phyloP scores from a whole-genome alignment of 1,140 invertebrate genomes.

The Cotesia typhae region DNA sequence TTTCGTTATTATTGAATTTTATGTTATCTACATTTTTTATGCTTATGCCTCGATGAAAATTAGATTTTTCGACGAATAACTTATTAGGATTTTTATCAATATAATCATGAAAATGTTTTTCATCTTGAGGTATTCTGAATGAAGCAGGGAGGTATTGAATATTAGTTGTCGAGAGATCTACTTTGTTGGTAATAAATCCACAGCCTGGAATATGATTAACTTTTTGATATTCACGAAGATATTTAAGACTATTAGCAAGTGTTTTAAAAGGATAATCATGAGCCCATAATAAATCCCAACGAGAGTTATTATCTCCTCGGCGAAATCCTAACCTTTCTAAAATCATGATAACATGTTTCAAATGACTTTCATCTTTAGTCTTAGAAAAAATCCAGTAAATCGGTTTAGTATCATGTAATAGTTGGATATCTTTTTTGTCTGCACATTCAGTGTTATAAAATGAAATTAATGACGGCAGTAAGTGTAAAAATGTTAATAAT shows the following conservation, averaged over 20 bases:
- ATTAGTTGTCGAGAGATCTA: slow-evolving; percentile 83
- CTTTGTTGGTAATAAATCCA: slow-evolving; percentile 95
- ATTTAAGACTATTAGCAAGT: slow-evolving; percentile 69
- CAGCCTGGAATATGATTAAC: slow-evolving; percentile 96
- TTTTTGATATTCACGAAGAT: slow-evolving; percentile 77
- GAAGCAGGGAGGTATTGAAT: slow-evolving; percentile 81
- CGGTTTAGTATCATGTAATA: slow-evolving; percentile 38
- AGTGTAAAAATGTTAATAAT: too few relatives aligned
- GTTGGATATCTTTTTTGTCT: too few relatives aligned
- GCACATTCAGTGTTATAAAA: too few relatives aligned
- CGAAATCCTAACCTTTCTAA: slow-evolving; percentile 78
- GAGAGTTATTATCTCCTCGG: slow-evolving; percentile 67
- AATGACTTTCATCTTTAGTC: slow-evolving; percentile 71
- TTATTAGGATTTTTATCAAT: slow-evolving; percentile 73
- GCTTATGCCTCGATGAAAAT: slow-evolving; percentile 88
- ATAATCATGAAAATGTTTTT: slow-evolving; percentile 77
- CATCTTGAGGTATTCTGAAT: slow-evolving; percentile 86
- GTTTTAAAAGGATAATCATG: slow-evolving; percentile 90
- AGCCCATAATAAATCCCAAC: slow-evolving; percentile 93
- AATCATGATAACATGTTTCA: slow-evolving; percentile 82
- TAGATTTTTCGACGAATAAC: slow-evolving; percentile 91
- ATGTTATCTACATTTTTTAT: slow-evolving; percentile 78
- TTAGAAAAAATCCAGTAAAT: slow-evolving; percentile 67
- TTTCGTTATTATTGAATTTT: slow-evolving; percentile 76
- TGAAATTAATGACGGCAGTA: too few relatives aligned